Conservation (phyloP, 2,797 vertebrate species). For the Myoxocephalus aenaeus region DNA sequence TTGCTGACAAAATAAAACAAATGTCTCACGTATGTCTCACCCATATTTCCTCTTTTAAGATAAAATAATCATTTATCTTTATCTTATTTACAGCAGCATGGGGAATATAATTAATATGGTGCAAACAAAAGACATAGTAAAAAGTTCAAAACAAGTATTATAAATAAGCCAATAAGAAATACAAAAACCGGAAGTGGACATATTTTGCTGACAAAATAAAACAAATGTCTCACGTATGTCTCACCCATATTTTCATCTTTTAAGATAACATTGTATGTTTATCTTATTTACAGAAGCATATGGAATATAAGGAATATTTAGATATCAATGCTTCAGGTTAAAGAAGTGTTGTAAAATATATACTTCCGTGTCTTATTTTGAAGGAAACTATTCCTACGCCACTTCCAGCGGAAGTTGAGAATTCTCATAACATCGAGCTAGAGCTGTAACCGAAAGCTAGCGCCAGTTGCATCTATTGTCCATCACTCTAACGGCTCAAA, state of each 20-base stretch:
- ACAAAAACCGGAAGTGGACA: background rate
- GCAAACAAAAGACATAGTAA: too few species aligned
- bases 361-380: slow-evolving; percentile 13
- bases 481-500: slow-evolving; percentile 8
- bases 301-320: too few species aligned
- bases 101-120: too few species aligned
- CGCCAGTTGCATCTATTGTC: slow-evolving; percentile 41
- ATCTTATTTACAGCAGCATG: too few species aligned
- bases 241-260: fast-evolving
- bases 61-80: too few species aligned
- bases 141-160: too few species aligned
- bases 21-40: fast-evolving
- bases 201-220: slow-evolving; percentile 49
- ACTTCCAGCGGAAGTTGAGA: slow-evolving; percentile 40
- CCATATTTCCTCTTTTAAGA: fast-evolving
- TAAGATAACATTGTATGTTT: too few species aligned
- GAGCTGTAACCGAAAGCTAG: slow-evolving; percentile 29
- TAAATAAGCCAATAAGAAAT: too few species aligned
- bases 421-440: slow-evolving; percentile 64
- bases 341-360: too few species aligned
- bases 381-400: background rate
- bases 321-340: too few species aligned
- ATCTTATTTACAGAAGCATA: too few species aligned
- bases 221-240: fast-evolving
- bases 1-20: slow-evolving; percentile 48